Base-by-base conservation (phyloP, 64 coral and sea anemone genomes). In the Hydrozoanthus tunicans region DNA sequence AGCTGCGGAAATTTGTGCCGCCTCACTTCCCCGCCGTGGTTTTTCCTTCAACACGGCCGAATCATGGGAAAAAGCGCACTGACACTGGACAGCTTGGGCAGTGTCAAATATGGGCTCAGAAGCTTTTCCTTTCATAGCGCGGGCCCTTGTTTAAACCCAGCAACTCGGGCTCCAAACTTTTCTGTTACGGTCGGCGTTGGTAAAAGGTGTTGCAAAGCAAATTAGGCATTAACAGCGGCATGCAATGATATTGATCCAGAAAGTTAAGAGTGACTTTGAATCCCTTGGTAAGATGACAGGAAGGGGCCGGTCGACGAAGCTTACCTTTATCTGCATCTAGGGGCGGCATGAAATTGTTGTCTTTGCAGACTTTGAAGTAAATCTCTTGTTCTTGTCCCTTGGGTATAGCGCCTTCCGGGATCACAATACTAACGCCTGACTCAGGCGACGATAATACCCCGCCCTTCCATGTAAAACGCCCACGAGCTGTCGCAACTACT, bases 281-380 rank as follows among this genome's bases (percentile, higher is more conserved):
- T 88, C 84, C 84, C 84, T 73, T 43, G 69, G 55, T 12, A 10
- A 5, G 81, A 68, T 66, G 62, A 88, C 12, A 15, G n/a, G 14
- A 2, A 4, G 79, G 3, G 5, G 79, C 56, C 68, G 17, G 51
- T 20, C 6, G 71, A 71, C 51, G 14, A 17, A 54, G 62, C 59
- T 77, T 92, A 99, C 97, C 97, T 96, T 93, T 91, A 64, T 99
- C 97, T 7, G 97, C 79, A 69, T 99, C 97, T 51, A 99, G 73
- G 6, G 97, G 97, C 12, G 97, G 97, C 97, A 96, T 96, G 12
- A 99, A 92, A 77, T 93, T 96, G 90, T 96, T 99, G 79, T 99
- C 97, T 77, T 96, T 99, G 70, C 97, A 96, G n/a, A 99, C 97
- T 94, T 99, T 99, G 80, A 99, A 99, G 90, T 99, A 99, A 43